Evolutionary conservation across 2,113 vertebrate species (phyloP).

Genomic region (Oceanites oceanicus): DNA sequence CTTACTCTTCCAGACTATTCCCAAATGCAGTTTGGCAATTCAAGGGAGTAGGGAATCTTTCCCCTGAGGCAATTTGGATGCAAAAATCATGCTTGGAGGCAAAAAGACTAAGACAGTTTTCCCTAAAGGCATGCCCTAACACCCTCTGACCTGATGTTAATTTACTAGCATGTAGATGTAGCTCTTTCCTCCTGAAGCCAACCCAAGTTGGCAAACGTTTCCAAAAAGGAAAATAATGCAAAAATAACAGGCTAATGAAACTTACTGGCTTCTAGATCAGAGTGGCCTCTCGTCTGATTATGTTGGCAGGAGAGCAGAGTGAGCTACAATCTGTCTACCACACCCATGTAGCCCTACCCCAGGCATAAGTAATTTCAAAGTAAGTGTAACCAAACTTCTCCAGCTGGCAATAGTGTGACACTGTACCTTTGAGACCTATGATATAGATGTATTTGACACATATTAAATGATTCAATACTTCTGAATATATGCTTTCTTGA

Average conservation of each 20-base stretch:
- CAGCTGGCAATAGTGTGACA: not conserved
- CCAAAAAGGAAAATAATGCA: not conserved
- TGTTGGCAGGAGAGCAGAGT: not conserved
- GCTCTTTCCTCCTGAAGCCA: not conserved
- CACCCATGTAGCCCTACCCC: not conserved
- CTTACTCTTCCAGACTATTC: not conserved
- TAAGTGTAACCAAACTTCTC: not conserved
- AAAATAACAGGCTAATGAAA: not conserved
- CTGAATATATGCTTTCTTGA: not conserved
- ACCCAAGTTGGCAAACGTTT: not conserved
- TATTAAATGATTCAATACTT: not conserved
- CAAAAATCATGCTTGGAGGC: not conserved
- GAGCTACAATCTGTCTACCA: not conserved
- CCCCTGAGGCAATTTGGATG: not conserved
- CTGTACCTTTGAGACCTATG: not conserved
- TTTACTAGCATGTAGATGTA: not conserved
- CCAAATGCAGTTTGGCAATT: not conserved
- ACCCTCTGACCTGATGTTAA: not conserved
- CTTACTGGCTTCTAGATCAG: not conserved
- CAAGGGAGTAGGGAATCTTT: not conserved
- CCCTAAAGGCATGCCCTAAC: not conserved
- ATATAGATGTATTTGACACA: not conserved
- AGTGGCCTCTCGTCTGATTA: rapidly evolving
- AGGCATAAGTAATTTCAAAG: not conserved
- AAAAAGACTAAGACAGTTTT: not conserved